Percentiles rank a stretch among this genome's conserved stretches.
Evolutionary conservation across 1,140 invertebrate genomes (phyloP).

Genomic region (Dolichoris vasculosae): DNA sequence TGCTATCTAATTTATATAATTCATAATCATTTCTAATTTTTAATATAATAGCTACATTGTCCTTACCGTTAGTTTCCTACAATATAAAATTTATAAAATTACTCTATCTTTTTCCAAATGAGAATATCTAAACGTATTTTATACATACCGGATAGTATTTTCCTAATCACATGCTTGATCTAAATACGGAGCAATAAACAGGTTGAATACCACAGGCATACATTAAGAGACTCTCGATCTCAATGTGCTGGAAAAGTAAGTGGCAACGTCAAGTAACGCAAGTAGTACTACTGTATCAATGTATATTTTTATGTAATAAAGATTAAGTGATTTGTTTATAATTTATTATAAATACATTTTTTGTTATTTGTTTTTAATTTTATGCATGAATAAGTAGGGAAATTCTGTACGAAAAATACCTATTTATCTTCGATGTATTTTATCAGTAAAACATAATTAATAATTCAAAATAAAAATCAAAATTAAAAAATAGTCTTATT

Average conservation of each 20-base stretch:
- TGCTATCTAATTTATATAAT: background rate
- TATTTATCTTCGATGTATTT: background rate
- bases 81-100: background rate
- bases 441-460: background rate
- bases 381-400: background rate
- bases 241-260: background rate
- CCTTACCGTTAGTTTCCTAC: background rate
- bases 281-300: background rate
- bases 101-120: no score
- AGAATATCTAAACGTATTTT: no score
- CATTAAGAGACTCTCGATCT: constrained; percentile 7
- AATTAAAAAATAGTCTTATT: background rate
- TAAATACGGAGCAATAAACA: background rate
- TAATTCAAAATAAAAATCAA: background rate
- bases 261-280: background rate
- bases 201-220: background rate
- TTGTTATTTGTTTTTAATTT: background rate
- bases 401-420: background rate
- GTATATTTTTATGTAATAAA: background rate
- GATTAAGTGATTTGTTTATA: background rate
- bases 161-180: background rate
- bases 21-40: background rate
- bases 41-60: background rate
- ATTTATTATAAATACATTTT: background rate
- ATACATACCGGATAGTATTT: background rate